Conservation (phyloP, 2,888 invertebrate genomes). For the Tetragnatha montana region DNA sequence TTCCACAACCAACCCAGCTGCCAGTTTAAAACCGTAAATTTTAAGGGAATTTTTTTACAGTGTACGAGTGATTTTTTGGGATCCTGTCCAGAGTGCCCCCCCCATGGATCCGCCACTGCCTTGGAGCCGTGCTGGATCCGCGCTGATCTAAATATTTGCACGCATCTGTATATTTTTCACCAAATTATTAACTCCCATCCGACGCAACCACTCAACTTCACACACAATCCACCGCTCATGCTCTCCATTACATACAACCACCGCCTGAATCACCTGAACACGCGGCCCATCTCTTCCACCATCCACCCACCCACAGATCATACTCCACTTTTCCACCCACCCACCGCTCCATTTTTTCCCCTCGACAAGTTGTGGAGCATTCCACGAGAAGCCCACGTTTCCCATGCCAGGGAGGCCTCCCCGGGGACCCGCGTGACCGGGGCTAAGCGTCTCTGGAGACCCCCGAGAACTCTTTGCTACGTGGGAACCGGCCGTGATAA, state of each 20-base stretch:
- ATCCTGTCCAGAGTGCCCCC: no score
- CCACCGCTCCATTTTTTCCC: background rate
- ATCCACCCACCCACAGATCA: background rate
- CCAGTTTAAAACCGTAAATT: no score
- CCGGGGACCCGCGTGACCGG: conserved; percentile 36
- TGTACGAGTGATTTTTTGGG: no score
- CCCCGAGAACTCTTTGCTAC: background rate
- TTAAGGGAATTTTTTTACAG: no score
- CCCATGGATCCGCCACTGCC: no score
- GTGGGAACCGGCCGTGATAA: conserved; percentile 21
- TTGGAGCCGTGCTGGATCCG: no score
- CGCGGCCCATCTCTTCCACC: background rate
- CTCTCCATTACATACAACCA: no score
- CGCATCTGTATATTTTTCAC: background rate
- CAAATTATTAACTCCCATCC: background rate
- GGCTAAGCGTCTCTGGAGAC: conserved; percentile 29
- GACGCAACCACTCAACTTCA: background rate
- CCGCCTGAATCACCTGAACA: no score
- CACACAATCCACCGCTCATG: no score
- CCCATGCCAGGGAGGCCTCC: conserved; percentile 48
- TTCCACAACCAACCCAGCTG: no score
- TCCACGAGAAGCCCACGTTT: conserved; percentile 62
- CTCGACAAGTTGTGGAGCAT: conserved; percentile 19
- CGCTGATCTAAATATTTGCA: no score
- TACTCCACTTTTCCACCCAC: conserved; percentile 40